Evolutionary conservation across 2,888 invertebrate genomes (phyloP).

Genomic region (Spisula subtruncata): DNA sequence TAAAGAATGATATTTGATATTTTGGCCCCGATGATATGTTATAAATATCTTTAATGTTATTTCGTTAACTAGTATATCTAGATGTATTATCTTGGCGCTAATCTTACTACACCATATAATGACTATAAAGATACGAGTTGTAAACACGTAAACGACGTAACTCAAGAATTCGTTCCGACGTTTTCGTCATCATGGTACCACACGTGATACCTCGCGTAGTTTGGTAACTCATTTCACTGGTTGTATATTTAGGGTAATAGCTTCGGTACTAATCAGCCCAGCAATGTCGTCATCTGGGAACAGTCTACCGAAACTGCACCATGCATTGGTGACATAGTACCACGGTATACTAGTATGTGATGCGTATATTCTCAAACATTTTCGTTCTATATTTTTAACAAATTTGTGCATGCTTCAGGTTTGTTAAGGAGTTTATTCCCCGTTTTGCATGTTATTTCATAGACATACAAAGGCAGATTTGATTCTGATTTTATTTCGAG

Average conservation of each 20-base stretch:
- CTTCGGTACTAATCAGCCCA: background rate
- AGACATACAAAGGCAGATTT: background rate
- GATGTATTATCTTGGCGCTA: no score
- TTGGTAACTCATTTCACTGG: background rate
- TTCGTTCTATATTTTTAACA: no score
- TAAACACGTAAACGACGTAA: background rate
- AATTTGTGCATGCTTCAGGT: background rate
- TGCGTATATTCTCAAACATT: no score
- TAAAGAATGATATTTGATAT: no score
- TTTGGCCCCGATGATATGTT: no score
- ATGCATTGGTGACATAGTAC: background rate
- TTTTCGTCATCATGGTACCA: background rate
- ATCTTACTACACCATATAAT: no score
- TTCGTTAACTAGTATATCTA: no score
- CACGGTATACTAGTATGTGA: background rate
- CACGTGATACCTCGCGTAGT: background rate
- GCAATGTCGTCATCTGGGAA: background rate
- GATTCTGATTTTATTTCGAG: background rate
- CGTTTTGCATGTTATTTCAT: background rate
- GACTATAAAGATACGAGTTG: no score
- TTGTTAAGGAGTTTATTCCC: background rate
- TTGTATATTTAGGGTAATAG: background rate
- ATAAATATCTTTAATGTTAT: no score
- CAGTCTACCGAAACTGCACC: background rate
- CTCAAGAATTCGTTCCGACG: background rate